Percentiles rank a stretch among this genome's conserved stretches.
Evolutionary conservation across 1,140 invertebrate species (phyloP).

Genomic region (Zaprionus davidi): DNA sequence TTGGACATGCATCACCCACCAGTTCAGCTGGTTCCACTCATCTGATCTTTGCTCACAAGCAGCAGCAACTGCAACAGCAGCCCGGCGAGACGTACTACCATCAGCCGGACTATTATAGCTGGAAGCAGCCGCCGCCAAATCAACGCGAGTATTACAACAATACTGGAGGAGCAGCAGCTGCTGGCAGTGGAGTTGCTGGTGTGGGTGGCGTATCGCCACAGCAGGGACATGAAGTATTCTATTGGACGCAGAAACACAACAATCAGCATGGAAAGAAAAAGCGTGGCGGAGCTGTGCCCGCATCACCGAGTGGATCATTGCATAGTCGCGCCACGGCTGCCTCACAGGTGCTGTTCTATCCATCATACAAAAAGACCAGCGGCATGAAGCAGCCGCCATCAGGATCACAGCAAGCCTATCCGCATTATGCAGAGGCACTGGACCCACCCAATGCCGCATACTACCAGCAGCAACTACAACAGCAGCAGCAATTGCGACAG

Average conservation of each 20-base stretch:
- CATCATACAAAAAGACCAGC: slow-evolving; percentile 85
- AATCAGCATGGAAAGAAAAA: slow-evolving; percentile 80
- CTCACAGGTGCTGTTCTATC: slow-evolving; percentile 79
- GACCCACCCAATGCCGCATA: slow-evolving; percentile 69
- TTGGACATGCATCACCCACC: slow-evolving; percentile 77
- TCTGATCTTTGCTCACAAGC: slow-evolving; percentile 78
- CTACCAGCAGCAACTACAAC: slow-evolving; percentile 69
- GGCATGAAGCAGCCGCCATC: slow-evolving; percentile 73
- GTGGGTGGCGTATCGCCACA: slow-evolving; percentile 56
- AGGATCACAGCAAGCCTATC: slow-evolving; percentile 56
- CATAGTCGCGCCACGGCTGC: slow-evolving; percentile 75
- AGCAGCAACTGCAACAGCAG: slow-evolving; percentile 44
- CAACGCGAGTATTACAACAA: slow-evolving; percentile 73
- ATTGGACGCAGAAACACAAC: slow-evolving; percentile 80
- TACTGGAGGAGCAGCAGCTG: slow-evolving; percentile 34
- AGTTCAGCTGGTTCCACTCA: slow-evolving; percentile 82
- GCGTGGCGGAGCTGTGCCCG: slow-evolving; percentile 57
- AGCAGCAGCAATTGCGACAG: slow-evolving; percentile 55
- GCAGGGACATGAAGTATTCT: slow-evolving; percentile 78
- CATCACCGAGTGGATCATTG: slow-evolving; percentile 76
- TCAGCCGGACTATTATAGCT: slow-evolving; percentile 79
- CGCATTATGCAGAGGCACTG: slow-evolving; percentile 77
- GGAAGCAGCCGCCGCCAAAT: slow-evolving; percentile 62
- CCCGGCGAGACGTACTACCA: slow-evolving; percentile 76
- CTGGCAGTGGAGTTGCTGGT: slow-evolving; percentile 8